Percentiles rank a stretch among this genome's conserved stretches.
phyloP scores from a whole-genome alignment of 2,797 vertebrate genomes.

The Takifugu ocellatus region DNA sequence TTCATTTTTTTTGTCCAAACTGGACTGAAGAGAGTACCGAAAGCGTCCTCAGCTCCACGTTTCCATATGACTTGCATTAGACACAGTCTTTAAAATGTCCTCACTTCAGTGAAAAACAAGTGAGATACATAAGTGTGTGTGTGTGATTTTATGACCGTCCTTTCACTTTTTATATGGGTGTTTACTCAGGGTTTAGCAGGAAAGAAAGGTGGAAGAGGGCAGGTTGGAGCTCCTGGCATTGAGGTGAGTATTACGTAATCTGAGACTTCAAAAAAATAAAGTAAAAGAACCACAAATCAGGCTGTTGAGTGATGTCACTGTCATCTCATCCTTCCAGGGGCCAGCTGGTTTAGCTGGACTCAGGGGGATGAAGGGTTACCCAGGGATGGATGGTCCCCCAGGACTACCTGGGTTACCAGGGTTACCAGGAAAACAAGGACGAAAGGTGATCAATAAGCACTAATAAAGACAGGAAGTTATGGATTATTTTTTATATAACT shows the following conservation, averaged over 20 bases:
- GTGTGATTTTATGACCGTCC: constrained; percentile 27
- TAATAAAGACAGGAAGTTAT: too few relatives aligned
- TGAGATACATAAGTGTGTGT: constrained; percentile 4
- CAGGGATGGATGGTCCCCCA: constrained; percentile 78
- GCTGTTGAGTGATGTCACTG: background rate
- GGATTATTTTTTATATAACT: too few relatives aligned
- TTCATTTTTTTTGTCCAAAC: background rate
- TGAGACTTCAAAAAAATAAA: background rate
- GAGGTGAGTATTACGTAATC: constrained; percentile 78
- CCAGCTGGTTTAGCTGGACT: constrained; percentile 77
- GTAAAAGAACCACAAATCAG: background rate
- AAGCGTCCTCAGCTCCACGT: background rate
- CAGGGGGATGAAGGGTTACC: constrained; percentile 80
- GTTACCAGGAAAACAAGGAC: constrained; percentile 78
- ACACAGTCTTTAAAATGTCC: constrained; percentile 13
- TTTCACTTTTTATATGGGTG: constrained; percentile 28
- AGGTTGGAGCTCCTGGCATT: constrained; percentile 79
- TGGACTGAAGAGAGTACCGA: constrained; percentile 3
- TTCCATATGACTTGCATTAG: constrained; percentile 11
- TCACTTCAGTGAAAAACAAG: background rate
- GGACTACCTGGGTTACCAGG: constrained; percentile 83
- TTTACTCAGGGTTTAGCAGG: constrained; percentile 83
- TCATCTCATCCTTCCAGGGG: constrained; percentile 76
- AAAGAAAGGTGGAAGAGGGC: constrained; percentile 84
- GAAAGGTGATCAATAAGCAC: constrained; percentile 45